Percentiles rank a stretch among this genome's conserved stretches.
phyloP scores from a whole-genome alignment of 2,888 invertebrate species.

The Geotrupes spiniger region DNA sequence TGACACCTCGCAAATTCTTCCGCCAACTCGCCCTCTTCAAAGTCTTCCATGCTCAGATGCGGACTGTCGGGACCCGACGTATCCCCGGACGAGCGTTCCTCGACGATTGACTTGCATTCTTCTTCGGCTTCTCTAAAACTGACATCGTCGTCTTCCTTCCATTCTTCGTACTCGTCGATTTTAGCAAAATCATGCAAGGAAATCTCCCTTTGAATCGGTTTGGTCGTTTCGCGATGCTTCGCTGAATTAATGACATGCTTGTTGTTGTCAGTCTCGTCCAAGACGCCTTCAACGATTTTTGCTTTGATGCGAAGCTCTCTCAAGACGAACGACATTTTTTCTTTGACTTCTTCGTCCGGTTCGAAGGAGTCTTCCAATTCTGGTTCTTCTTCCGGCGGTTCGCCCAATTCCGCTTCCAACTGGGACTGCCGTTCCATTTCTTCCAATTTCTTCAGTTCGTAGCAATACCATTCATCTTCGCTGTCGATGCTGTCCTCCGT shows the following conservation, averaged over 20 bases:
- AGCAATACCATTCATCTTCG: slow-evolving; percentile 91
- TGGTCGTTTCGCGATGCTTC: slow-evolving; percentile 39
- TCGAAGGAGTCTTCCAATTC: slow-evolving; percentile 55
- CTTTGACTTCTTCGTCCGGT: slow-evolving; percentile 69
- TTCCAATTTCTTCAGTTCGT: slow-evolving; percentile 81
- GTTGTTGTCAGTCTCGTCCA: slow-evolving; percentile 47
- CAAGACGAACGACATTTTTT: slow-evolving; percentile 77
- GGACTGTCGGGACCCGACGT: slow-evolving; percentile 89
- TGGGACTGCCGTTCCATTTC: slow-evolving; percentile 78
- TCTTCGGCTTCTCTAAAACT: slow-evolving; percentile 37
- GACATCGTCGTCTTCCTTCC: slow-evolving; percentile 36
- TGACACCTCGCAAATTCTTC: slow-evolving; percentile 40
- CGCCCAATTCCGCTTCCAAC: slow-evolving; percentile 61
- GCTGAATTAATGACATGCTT: slow-evolving; percentile 44
- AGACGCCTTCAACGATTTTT: slow-evolving; percentile 47
- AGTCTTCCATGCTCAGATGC: slow-evolving; percentile 69
- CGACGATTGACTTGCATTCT: slow-evolving; percentile 33
- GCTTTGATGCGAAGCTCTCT: slow-evolving; percentile 73
- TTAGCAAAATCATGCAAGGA: slow-evolving; percentile 34
- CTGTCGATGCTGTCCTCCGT: slow-evolving; percentile 92
- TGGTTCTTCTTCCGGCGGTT: slow-evolving; percentile 57
- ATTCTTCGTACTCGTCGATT: slow-evolving; percentile 53
- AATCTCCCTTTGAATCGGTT: not conserved
- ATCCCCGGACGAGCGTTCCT: slow-evolving; percentile 70
- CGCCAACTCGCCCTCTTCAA: slow-evolving; percentile 63